These are phyloP conservation scores for Centrocercus urophasianus DNA, from an alignment of 2,113 vertebrate species.

Conservation along the genomic window DNA sequence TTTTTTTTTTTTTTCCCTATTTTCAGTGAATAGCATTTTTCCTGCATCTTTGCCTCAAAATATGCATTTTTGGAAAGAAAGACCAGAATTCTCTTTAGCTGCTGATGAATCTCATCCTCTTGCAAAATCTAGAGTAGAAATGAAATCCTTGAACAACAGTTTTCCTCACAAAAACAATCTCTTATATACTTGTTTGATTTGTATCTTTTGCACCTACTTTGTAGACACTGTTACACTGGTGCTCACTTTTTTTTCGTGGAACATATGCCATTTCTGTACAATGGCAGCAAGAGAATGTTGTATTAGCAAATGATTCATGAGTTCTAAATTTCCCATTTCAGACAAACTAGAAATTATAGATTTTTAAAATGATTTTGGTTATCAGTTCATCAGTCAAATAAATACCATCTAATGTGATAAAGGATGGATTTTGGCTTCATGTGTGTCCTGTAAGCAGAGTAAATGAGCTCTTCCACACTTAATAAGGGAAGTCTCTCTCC, in stretches of 20 bases:
- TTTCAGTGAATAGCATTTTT: background rate
- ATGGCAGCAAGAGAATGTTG: constrained; percentile 7
- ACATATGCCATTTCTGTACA: background rate
- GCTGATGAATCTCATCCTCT: background rate
- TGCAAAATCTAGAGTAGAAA: background rate
- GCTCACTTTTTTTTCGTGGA: background rate
- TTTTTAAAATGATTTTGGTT: constrained; percentile 19
- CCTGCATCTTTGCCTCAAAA: background rate
- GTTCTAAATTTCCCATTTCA: constrained; percentile 24
- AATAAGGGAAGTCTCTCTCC: background rate
- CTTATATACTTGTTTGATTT: background rate
- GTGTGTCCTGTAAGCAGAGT: background rate
- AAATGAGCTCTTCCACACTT: background rate
- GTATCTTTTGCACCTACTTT: background rate
- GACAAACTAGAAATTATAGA: constrained; percentile 25
- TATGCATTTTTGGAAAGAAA: background rate
- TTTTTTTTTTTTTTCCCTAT: background rate
- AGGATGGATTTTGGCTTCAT: background rate
- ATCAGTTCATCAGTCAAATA: constrained; percentile 51
- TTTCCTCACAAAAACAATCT: background rate
- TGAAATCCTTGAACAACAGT: background rate
- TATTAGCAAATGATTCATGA: constrained; percentile 44
- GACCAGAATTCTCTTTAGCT: background rate
- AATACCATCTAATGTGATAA: background rate
- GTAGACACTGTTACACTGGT: background rate